Evolutionary conservation across 1,140 invertebrate genomes (phyloP), one percentile per base, ranked within the genome.

Genomic region (Potamilus streckersoni): DNA sequence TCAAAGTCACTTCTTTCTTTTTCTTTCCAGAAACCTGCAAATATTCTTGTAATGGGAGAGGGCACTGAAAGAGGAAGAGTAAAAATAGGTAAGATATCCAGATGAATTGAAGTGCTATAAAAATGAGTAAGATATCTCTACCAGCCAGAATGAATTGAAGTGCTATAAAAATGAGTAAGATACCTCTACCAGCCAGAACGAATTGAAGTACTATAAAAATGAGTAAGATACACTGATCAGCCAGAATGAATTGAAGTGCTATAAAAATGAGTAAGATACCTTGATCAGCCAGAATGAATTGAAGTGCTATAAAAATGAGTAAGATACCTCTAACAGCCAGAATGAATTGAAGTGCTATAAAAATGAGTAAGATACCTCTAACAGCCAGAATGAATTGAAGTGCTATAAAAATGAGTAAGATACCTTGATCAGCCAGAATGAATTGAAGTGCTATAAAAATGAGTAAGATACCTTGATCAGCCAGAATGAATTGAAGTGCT

Each of bases 31-130:
- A 99, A 99, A 94, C 98, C 98, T 67, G 98, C 98, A 1, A 99
- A 99, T 91, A 99, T 99, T 89, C 92, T 99, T 76, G 98, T 99
- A 17, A 99, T 99, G 98, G 98, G 98, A 27, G 98, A 99, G 83
- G 98, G 98, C 23, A 93, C 94, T 73, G 98, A 99, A 90, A 92
- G 98, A 85, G 98, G 98, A 8, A 91, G 97, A 80, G 98, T 99
- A 0, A 99, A 99, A 93, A 99, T 99, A 87, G 91, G 90, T 91
- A 79, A 80, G 75, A 62, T 23, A 15, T 49, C 23, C 14, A n/a
- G 19, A 15, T 58, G 17, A 58, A 61, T 23, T 60, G 69, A 16
- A 17, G 20, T 71, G 16, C 16, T 16, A 20, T 20, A 38, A 14
- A 20, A 57, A 38, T 16, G 4, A 38, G n/a, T 73, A 78, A 80